phyloP scores from a whole-genome alignment of 2,888 invertebrate genomes.

The Pantelozetes paolii region DNA sequence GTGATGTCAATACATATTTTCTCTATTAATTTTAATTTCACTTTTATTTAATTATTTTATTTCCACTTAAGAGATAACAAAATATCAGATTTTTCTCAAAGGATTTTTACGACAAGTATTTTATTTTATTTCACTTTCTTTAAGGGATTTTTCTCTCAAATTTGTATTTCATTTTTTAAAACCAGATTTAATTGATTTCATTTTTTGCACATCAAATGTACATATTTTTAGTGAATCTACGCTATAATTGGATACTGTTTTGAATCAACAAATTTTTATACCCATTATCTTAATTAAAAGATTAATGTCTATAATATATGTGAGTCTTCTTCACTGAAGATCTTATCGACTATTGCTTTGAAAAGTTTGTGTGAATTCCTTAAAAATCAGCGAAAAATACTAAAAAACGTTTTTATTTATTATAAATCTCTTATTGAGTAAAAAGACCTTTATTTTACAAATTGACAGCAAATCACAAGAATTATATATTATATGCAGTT shows the following conservation, averaged over 20 bases:
- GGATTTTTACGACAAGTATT: not conserved
- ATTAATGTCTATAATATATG: constrained; percentile 5
- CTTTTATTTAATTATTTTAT: not conserved
- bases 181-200: not conserved
- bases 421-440: not conserved
- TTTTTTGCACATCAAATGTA: not conserved
- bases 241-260: too few species aligned
- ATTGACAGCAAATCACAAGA: not conserved
- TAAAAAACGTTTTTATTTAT: not conserved
- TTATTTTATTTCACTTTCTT: not conserved
- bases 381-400: not conserved
- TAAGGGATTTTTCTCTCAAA: not conserved
- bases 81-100: constrained; percentile 25
- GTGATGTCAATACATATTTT: constrained; percentile 33
- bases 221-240: not conserved
- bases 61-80: not conserved
- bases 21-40: not conserved
- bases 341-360: constrained; percentile 9
- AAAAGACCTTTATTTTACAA: too few species aligned
- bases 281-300: constrained; percentile 34
- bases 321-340: not conserved
- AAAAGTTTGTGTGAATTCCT: constrained; percentile 23
- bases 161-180: not conserved
- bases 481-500: not conserved
- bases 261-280: not conserved